Evolutionary conservation across 2,797 vertebrate genomes (phyloP), one percentile per base, ranked within the genome.

Genomic region (Cichlasoma orientale): DNA sequence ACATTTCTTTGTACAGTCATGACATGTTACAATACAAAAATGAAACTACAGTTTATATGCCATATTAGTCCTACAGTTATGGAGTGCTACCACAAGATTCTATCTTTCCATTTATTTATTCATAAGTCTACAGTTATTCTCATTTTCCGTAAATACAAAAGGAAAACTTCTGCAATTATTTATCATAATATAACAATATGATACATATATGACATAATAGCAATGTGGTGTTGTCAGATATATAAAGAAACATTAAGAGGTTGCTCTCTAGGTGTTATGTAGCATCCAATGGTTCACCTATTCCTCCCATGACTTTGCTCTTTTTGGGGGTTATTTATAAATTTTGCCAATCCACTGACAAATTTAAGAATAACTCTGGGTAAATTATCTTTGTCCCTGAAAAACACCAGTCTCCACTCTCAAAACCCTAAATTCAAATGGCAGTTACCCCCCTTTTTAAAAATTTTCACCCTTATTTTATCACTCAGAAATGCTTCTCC

Each of bases 1-100:
- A 90, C 53, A 77, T 80, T 79, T 86, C 66, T 92, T 91, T 92
- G 74, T 91, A 92, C 90, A 93, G 75, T 87, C 72, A 88, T 81
- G 74, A 85, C 82, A 82, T 77, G 69, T 87, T 86, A 90, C 78
- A 90, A 59, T 82, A 87, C 47, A 88, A 82, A 87, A 85, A 89
- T 41, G 47, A 74, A 78, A 70, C 63, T 85, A 83, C 19, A 57
- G 13, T 77, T 29, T 29, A 59, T 61, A 77, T 68, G 25, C n/a
- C 56, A 70, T 54, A 82, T 90, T 92, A 93, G 80, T 86, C 31
- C 63, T 86, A 72, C 44, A 69, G 36, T 33, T 77, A 41, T 52
- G 41, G 53, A 58, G 25, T 69, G n/a, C 33, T 77, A 69, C 5
- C 33, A 54, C 74, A 72, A 68, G 79, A 80, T 69, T 77, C 23